These are phyloP conservation scores for Sebastes wilsoni DNA, from an alignment of 2,797 vertebrate species.

Conservation along the genomic window DNA sequence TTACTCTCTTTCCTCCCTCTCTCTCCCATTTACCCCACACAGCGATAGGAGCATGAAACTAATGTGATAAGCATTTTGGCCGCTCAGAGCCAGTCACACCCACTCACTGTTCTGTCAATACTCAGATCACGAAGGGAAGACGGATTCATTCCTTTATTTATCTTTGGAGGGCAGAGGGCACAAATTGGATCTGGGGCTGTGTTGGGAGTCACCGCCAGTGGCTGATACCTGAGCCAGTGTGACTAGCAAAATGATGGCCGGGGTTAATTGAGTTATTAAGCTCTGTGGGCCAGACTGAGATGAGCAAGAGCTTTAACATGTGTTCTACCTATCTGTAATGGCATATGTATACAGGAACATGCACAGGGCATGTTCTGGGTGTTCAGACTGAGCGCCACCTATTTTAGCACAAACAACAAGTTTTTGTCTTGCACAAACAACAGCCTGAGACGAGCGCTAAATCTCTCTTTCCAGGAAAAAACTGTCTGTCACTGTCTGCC, in stretches of 20 bases:
- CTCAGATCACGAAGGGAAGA: constrained; percentile 49
- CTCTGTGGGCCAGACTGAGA: constrained; percentile 24
- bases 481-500: neutral
- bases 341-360: neutral
- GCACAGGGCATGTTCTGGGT: constrained; percentile 1
- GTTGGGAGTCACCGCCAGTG: constrained; percentile 47
- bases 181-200: constrained; percentile 67
- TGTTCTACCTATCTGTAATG: constrained; percentile 39
- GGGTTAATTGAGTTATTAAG: constrained; percentile 75
- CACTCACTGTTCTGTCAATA: constrained; percentile 65
- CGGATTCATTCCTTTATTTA: constrained; percentile 68
- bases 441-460: neutral
- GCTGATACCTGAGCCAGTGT: constrained; percentile 61
- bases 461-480: too few relatives aligned
- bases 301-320: constrained; percentile 35
- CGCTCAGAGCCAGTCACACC: constrained; percentile 53
- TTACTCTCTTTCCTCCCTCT: constrained; percentile 17
- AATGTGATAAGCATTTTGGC: constrained; percentile 59
- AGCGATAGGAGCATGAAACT: constrained; percentile 54
- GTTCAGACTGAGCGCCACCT: neutral
- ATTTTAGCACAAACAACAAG: neutral
- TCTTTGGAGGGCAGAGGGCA: constrained; percentile 66
- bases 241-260: constrained; percentile 51
- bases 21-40: constrained; percentile 49
- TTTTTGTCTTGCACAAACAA: neutral